These are phyloP conservation scores for Drosophila bipectinata DNA, from an alignment of 1,140 invertebrate genomes.

Conservation along the genomic window DNA sequence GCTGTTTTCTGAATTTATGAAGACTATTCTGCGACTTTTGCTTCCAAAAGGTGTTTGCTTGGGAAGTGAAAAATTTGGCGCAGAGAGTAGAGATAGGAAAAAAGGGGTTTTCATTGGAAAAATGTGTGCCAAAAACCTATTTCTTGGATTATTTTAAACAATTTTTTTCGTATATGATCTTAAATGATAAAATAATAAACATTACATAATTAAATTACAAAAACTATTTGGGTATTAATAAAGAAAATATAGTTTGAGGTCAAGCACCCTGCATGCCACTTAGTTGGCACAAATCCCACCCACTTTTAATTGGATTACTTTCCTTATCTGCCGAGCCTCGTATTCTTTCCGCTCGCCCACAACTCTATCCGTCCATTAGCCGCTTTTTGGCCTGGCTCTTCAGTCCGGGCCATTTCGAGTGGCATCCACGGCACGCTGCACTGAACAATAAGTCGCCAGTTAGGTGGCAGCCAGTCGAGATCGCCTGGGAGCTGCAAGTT, in stretches of 20 bases:
- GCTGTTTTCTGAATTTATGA: slow-evolving; percentile 42
- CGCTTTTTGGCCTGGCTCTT: slow-evolving; percentile 26
- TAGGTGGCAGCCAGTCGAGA: not conserved
- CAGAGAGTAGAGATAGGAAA: slow-evolving; percentile 9
- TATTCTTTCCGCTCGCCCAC: slow-evolving; percentile 39
- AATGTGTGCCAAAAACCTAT: slow-evolving; percentile 7
- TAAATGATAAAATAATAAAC: too few species aligned
- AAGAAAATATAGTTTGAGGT: slow-evolving; percentile 14
- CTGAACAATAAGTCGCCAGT: slow-evolving; percentile 45
- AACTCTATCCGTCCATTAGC: slow-evolving; percentile 66
- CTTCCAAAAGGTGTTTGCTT: slow-evolving; percentile 12
- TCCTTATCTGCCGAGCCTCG: slow-evolving; percentile 44
- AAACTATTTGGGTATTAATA: not conserved
- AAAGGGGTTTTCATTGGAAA: not conserved
- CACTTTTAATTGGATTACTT: slow-evolving; percentile 70
- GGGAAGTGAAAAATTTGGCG: slow-evolving; percentile 31
- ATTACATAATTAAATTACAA: not conserved
- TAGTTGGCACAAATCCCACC: slow-evolving; percentile 60
- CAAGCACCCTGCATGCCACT: slow-evolving; percentile 51
- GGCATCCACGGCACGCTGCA: slow-evolving; percentile 75
- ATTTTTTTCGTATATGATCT: too few species aligned
- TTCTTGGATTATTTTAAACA: too few species aligned
- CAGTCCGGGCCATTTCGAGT: slow-evolving; percentile 58
- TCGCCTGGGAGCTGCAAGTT: slow-evolving; percentile 3
- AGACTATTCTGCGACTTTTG: slow-evolving; percentile 7